Conservation (phyloP, 2,113 vertebrate species). For the Pomatorhinus ruficollis region DNA sequence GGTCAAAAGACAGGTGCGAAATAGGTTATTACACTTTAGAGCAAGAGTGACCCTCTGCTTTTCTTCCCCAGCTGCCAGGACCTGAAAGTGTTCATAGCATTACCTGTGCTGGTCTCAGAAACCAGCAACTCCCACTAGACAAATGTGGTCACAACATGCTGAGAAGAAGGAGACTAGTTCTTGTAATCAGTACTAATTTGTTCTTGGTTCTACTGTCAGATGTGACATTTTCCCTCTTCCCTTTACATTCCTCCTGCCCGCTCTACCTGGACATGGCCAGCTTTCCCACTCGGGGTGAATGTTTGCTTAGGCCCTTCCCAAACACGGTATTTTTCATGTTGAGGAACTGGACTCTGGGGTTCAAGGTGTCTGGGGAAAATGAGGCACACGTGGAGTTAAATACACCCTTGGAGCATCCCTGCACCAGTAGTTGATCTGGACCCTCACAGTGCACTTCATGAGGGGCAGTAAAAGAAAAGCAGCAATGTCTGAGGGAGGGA, state of each 20-base stretch:
- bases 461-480: background rate
- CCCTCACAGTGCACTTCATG: background rate
- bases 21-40: background rate
- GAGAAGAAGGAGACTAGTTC: background rate
- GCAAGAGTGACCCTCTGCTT: background rate
- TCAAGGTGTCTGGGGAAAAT: background rate
- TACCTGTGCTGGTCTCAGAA: background rate
- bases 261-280: background rate
- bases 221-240: conserved; percentile 23
- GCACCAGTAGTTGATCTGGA: background rate
- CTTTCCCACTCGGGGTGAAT: background rate
- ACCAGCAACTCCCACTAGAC: background rate
- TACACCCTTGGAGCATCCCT: background rate
- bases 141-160: accelerated
- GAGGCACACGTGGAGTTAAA: background rate
- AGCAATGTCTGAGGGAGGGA: background rate
- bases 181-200: background rate
- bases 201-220: background rate
- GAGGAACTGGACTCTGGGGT: background rate
- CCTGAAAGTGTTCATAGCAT: background rate
- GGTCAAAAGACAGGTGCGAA: background rate
- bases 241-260: background rate
- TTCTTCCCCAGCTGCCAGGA: background rate
- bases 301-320: background rate
- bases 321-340: background rate